These are phyloP conservation scores for Hylaeus anthracinus DNA, from an alignment of 1,140 invertebrate genomes.

Conservation along the genomic window DNA sequence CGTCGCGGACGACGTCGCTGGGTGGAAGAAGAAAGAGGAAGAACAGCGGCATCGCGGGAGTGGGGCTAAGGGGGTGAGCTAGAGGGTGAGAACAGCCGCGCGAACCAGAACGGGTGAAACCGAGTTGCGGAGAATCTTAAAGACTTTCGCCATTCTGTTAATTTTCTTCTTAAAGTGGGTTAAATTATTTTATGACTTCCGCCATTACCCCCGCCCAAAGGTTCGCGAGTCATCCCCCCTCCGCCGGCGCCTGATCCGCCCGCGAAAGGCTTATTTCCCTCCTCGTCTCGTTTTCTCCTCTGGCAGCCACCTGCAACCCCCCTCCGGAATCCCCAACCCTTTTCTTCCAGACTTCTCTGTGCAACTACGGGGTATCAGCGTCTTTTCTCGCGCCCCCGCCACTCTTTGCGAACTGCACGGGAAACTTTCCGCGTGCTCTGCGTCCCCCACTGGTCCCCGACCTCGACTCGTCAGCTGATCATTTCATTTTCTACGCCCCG, in stretches of 20 bases:
- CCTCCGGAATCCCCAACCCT: conserved; percentile 11
- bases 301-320: conserved; percentile 2
- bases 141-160: conserved; percentile 79
- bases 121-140: conserved; percentile 75
- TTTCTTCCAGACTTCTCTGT: conserved; percentile 28
- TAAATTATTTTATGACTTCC: conserved; percentile 78
- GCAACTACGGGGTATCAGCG: conserved; percentile 26
- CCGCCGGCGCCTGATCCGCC: conserved; percentile 3
- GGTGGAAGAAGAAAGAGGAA: conserved; percentile 35
- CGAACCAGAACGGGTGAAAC: conserved; percentile 23
- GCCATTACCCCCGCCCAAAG: conserved; percentile 20
- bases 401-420: conserved; percentile 25
- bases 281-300: conserved; percentile 24
- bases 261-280: conserved; percentile 26
- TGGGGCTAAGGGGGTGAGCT: conserved; percentile 39
- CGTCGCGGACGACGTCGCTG: conserved; percentile 29
- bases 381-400: conserved; percentile 20
- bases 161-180: conserved; percentile 78
- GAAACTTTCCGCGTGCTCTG: conserved; percentile 39
- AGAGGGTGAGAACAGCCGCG: conserved; percentile 33
- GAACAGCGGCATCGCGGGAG: conserved; percentile 1
- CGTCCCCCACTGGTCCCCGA: background rate
- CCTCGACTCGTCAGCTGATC: conserved; percentile 46
- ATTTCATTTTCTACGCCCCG: conserved; percentile 38
- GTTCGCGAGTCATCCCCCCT: background rate